Evolutionary conservation across 1,140 invertebrate genomes (phyloP).

Genomic region (Trichomalopsis sarcophagae): DNA sequence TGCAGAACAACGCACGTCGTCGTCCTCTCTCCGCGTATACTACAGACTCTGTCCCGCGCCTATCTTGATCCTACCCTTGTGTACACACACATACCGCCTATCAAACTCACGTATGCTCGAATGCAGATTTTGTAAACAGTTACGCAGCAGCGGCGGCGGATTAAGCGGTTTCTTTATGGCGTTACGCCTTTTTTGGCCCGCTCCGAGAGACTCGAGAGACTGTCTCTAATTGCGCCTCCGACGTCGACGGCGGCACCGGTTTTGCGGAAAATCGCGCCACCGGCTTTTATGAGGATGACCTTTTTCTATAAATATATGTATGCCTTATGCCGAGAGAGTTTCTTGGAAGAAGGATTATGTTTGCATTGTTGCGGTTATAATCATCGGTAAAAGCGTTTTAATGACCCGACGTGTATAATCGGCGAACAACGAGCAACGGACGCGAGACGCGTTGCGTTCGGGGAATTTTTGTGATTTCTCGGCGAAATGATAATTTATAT

Average conservation of each 20-base stretch:
- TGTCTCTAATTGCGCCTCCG: constrained; percentile 1
- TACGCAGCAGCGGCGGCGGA: not conserved
- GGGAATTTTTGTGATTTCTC: not conserved
- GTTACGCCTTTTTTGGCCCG: constrained; percentile 2
- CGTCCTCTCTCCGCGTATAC: constrained; percentile 9
- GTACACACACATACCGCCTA: constrained; percentile 13
- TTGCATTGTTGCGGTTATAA: not conserved
- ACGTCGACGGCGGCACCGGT: not conserved
- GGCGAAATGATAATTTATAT: too few relatives aligned
- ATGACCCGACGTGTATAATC: not conserved
- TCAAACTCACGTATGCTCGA: constrained; percentile 52
- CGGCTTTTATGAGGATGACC: not conserved
- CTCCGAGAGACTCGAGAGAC: not conserved
- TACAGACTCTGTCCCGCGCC: not conserved
- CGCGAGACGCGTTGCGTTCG: not conserved
- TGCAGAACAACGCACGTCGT: not conserved
- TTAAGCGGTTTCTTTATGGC: constrained; percentile 17
- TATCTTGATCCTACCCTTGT: not conserved
- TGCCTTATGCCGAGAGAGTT: not conserved
- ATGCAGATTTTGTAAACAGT: constrained; percentile 48
- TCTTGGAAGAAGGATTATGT: not conserved
- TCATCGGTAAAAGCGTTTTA: not conserved
- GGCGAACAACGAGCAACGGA: not conserved
- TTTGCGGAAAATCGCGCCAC: not conserved
- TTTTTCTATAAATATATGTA: constrained; percentile 20